Evolutionary conservation across 2,797 vertebrate genomes (phyloP), one percentile per base, ranked within the genome.

Genomic region (Vipera latastei): DNA sequence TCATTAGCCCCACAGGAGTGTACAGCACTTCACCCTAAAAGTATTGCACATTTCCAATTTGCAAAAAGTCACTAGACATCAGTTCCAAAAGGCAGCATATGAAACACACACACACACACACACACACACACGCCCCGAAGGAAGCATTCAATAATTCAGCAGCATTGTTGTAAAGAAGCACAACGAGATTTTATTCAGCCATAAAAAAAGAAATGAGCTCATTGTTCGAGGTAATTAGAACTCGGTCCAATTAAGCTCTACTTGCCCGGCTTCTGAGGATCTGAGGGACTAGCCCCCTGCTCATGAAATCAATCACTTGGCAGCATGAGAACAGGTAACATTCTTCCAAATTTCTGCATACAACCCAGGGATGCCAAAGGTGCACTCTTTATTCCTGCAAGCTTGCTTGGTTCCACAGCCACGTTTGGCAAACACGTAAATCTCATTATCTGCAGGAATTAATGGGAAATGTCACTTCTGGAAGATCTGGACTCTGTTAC

Each of bases 291-390:
- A 32, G 60, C 83, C 60, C 88, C 56, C 88, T 93, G 22, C 44
- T 16, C 13, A 1, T 59, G 90, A 16, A 26, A 7, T 32, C 12
- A 87, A 6, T 61, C 91, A 61, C 78, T 48, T 91, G 90, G 90
- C 90, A 85, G 92, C 92, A 6, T 69, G 86, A 63, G 90, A 91
- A n/a, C 92, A 93, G 3, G 88, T 25, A 2, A 90, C 6, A 44
- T 22, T 61, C 65, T 89, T 89, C 56, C 60, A 7, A 0, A 56
- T 85, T 89, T 93, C 92, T 51, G 91, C 53, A 63, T 85, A 91
- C 25, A 89, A 6, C 9, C 92, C 86, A 2, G 90, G 90, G 25
- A 93, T 32, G 2, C 92, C 92, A 16, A 88, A 85, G 14, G 28
- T n/a, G 4, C 9, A 86, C 25, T 57, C 56, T 32, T 91, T 51